Percentiles rank a stretch among this genome's conserved stretches.
Conservation (phyloP, 2,113 vertebrate species). For the Spilogale gracilis region DNA sequence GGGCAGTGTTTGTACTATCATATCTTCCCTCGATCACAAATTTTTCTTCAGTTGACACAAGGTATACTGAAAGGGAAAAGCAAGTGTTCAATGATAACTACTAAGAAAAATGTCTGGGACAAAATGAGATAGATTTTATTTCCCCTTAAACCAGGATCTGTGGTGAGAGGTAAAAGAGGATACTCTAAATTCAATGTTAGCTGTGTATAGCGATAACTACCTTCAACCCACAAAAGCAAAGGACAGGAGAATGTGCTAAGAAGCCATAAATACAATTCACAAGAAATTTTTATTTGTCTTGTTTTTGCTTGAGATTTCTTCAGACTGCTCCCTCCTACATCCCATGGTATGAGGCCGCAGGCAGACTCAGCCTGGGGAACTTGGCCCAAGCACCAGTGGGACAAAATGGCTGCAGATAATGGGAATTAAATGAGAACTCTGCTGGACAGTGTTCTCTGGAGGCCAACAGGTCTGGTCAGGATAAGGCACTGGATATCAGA, state of each 20-base stretch:
- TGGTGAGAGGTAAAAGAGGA: background rate
- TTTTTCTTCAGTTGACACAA: background rate
- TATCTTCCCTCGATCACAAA: background rate
- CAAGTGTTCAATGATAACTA: background rate
- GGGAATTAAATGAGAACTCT: conserved; percentile 32
- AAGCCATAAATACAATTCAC: background rate
- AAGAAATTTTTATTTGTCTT: background rate
- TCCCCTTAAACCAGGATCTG: background rate
- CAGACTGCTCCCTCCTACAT: background rate
- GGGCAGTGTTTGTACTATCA: background rate
- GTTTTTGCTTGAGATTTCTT: background rate
- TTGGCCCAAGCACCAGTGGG: background rate
- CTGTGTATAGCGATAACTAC: background rate
- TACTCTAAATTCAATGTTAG: background rate
- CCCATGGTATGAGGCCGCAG: background rate
- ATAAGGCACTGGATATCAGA: background rate
- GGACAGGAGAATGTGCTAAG: background rate
- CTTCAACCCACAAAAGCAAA: background rate
- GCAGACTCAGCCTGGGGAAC: background rate
- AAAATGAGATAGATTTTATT: background rate
- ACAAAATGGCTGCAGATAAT: conserved; percentile 14
- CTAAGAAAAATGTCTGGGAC: background rate
- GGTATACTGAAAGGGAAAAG: background rate
- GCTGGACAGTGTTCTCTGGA: background rate
- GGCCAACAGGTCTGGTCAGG: background rate